Evolutionary conservation across 1,140 invertebrate genomes (phyloP).

Genomic region (Geopemphigus sp.): DNA sequence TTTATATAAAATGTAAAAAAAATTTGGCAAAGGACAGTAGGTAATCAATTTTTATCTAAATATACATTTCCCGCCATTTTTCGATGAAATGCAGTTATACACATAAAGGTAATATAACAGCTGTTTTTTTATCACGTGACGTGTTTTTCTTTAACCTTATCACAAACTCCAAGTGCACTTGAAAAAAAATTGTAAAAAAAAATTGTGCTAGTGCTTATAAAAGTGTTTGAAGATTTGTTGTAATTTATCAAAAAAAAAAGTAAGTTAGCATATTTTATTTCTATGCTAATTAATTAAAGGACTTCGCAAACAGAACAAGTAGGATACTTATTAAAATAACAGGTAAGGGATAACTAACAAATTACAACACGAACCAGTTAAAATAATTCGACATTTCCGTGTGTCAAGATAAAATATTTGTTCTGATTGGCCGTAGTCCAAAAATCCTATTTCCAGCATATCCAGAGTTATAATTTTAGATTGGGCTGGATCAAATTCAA

Average conservation of each 20-base stretch:
- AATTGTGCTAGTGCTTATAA: conserved; percentile 22
- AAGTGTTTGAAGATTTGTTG: conserved; percentile 13
- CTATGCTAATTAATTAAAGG: background rate
- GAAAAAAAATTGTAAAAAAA: conserved; percentile 42
- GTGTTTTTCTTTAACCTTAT: conserved; percentile 50
- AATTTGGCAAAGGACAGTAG: no score
- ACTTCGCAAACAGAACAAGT: background rate
- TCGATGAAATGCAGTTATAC: conserved; percentile 7
- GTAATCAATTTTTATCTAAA: conserved; percentile 1
- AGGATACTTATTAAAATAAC: background rate
- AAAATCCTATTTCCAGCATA: conserved; percentile 50
- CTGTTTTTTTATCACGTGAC: conserved; percentile 48
- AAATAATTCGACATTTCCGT: conserved; percentile 23
- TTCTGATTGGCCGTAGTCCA: conserved; percentile 35
- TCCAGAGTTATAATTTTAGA: conserved; percentile 50
- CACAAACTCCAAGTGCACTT: conserved; percentile 48
- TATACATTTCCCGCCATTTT: background rate
- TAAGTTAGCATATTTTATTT: conserved; percentile 6
- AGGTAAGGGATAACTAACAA: conserved; percentile 29
- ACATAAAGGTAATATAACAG: conserved; percentile 10
- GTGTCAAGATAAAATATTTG: conserved; percentile 40
- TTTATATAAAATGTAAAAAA: no score
- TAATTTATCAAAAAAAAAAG: conserved; percentile 7
- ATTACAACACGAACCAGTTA: conserved; percentile 21
- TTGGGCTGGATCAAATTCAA: conserved; percentile 51